phyloP scores from a whole-genome alignment of 2,113 vertebrate species.

The Rhinolophus ferrumequinum region DNA sequence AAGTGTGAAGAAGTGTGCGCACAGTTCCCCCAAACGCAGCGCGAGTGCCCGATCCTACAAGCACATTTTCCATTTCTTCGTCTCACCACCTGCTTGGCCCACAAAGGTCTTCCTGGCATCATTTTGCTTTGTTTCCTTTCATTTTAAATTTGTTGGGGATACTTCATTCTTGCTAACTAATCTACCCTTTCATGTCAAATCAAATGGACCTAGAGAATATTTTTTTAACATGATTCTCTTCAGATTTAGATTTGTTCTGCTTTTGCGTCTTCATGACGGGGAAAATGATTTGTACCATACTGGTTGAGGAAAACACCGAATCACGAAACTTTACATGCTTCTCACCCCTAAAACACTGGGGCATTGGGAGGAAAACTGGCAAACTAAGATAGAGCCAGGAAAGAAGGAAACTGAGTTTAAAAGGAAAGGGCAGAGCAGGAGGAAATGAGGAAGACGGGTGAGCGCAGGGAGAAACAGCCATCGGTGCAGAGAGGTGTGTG shows the following conservation, averaged over 20 bases:
- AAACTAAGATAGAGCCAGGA: neutral
- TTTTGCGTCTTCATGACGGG: neutral
- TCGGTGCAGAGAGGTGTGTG: too few species aligned
- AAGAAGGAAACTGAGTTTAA: neutral
- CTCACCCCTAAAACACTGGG: too few species aligned
- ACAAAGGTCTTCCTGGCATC: neutral
- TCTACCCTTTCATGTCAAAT: neutral
- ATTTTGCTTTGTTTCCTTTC: neutral
- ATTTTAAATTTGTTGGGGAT: neutral
- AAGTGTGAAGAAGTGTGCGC: neutral
- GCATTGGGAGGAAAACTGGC: neutral
- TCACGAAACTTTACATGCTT: neutral
- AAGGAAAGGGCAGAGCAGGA: neutral
- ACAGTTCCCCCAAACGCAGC: neutral
- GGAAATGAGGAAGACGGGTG: neutral
- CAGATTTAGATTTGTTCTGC: neutral
- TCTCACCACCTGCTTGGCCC: neutral
- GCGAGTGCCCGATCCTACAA: neutral
- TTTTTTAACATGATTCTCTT: neutral
- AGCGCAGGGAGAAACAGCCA: neutral
- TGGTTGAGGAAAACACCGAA: neutral
- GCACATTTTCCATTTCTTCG: neutral
- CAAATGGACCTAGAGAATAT: neutral
- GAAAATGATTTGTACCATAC: neutral
- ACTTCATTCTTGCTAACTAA: constrained; percentile 28